A percentile compares a stretch with the other conserved stretches of the same genome.
Conservation (phyloP, 2,888 invertebrate species). For the Seira musarum region DNA sequence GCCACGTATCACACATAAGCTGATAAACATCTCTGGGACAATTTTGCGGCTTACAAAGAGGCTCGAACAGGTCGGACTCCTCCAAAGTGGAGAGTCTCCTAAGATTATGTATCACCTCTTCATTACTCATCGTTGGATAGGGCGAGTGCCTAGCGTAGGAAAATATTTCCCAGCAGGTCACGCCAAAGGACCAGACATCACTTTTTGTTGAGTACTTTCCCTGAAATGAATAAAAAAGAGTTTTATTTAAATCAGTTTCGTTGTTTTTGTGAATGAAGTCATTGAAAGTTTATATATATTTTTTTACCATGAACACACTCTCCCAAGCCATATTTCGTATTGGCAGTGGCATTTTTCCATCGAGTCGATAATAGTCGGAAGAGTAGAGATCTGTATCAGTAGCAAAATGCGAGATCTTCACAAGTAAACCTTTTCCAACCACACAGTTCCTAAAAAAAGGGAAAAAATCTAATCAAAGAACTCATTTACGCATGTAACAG, state of each 20-base stretch:
- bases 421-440: slow-evolving; percentile 85
- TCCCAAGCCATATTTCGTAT: slow-evolving; percentile 95
- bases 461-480: slow-evolving; percentile 40
- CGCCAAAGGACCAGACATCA: slow-evolving; percentile 93
- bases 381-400: slow-evolving; percentile 86
- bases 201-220: slow-evolving; percentile 91
- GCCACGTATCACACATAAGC: slow-evolving; percentile 94
- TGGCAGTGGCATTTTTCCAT: slow-evolving; percentile 86
- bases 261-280: background rate
- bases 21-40: slow-evolving; percentile 87
- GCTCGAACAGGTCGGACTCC: slow-evolving; percentile 72
- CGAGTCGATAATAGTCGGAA: slow-evolving; percentile 87
- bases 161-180: slow-evolving; percentile 90
- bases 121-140: slow-evolving; percentile 83
- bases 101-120: slow-evolving; percentile 84
- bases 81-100: slow-evolving; percentile 78
- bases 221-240: slow-evolving; percentile 73
- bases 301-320: slow-evolving; percentile 82
- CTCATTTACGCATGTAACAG: slow-evolving; percentile 44
- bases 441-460: slow-evolving; percentile 81
- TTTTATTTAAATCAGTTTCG: no score
- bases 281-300: no score
- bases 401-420: slow-evolving; percentile 89
- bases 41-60: slow-evolving; percentile 77
- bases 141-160: slow-evolving; percentile 84